Conservation (phyloP, 2,797 vertebrate species). For the Ceryle rudis region DNA sequence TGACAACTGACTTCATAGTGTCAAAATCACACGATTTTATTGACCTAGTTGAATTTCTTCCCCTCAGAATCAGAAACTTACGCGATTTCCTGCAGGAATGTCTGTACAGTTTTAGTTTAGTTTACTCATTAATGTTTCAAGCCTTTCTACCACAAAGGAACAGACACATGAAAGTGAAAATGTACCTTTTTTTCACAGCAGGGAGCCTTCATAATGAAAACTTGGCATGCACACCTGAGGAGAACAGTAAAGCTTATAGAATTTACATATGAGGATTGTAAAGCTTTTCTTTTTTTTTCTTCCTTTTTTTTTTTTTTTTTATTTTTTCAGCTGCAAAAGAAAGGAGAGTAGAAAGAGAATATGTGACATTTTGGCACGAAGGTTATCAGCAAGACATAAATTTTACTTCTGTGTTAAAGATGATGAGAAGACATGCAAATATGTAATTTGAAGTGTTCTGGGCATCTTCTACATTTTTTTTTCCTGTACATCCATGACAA, state of each 20-base stretch:
- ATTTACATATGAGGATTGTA: conserved; percentile 73
- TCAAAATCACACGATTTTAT: conserved; percentile 69
- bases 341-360: conserved; percentile 30
- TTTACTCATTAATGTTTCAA: conserved; percentile 77
- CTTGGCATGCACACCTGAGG: conserved; percentile 75
- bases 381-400: conserved; percentile 41
- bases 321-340: neutral
- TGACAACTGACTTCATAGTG: conserved; percentile 65
- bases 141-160: conserved; percentile 69
- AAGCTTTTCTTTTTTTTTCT: neutral
- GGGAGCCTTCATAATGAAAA: conserved; percentile 76
- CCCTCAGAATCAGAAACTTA: conserved; percentile 67
- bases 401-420: conserved; percentile 12
- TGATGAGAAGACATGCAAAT: conserved; percentile 16
- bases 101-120: conserved; percentile 68
- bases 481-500: neutral
- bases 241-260: conserved; percentile 70
- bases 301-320: neutral
- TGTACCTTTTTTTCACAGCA: conserved; percentile 74
- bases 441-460: conserved; percentile 28
- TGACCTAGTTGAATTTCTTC: conserved; percentile 76
- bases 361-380: conserved; percentile 37
- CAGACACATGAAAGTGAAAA: conserved; percentile 75
- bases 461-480: neutral
- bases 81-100: conserved; percentile 65